phyloP scores from a whole-genome alignment of 2,797 vertebrate species.

The Acanthurus tractus region DNA sequence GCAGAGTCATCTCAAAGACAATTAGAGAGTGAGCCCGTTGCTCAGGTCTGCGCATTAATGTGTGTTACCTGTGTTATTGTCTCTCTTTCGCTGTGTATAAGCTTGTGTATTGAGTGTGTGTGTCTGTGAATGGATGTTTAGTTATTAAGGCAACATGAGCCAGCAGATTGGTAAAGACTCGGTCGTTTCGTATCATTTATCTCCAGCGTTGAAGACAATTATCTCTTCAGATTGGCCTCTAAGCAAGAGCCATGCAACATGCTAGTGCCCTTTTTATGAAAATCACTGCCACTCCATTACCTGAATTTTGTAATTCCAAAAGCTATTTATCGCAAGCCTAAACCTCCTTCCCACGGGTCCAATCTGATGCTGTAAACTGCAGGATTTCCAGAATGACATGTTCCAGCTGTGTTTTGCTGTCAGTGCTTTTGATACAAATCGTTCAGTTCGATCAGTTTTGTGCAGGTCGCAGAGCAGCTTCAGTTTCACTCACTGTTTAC shows the following conservation, averaged over 20 bases:
- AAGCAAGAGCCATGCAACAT: constrained; percentile 27
- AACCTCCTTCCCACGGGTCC: not conserved
- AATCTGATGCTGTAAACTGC: not conserved
- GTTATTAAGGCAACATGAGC: constrained; percentile 38
- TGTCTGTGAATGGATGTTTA: constrained; percentile 29
- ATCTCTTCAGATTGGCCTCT: constrained; percentile 38
- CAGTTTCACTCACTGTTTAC: not conserved
- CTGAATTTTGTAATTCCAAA: constrained; percentile 40
- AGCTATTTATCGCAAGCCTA: constrained; percentile 47
- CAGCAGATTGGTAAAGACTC: constrained; percentile 26
- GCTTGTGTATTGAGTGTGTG: constrained; percentile 13
- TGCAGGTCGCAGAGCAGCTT: not conserved
- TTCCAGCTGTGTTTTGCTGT: not conserved
- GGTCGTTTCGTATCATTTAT: constrained; percentile 44
- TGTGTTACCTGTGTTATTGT: constrained; percentile 33
- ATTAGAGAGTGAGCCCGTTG: constrained; percentile 48
- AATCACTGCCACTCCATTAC: constrained; percentile 58
- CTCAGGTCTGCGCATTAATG: constrained; percentile 40
- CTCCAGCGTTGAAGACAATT: constrained; percentile 41
- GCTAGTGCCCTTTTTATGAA: constrained; percentile 30
- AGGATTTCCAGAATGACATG: not conserved
- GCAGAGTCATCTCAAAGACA: constrained; percentile 68
- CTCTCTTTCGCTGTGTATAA: constrained; percentile 12
- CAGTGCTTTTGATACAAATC: too few species aligned
- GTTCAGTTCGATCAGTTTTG: too few species aligned